These are phyloP conservation scores for Agelaius tricolor DNA, from an alignment of 2,113 vertebrate species.

Conservation along the genomic window DNA sequence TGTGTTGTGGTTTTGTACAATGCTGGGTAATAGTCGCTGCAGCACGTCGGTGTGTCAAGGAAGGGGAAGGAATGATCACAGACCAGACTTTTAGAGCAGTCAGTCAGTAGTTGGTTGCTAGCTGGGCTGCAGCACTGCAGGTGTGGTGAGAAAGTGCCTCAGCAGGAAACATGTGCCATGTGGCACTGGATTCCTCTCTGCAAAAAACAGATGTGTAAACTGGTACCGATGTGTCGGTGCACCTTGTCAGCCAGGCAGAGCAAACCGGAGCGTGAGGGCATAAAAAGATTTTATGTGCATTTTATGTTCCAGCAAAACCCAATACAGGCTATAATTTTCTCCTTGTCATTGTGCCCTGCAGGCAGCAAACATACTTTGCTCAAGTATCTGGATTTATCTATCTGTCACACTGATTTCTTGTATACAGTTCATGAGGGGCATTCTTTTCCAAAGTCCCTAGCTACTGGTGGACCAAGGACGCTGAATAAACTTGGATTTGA, in stretches of 20 bases:
- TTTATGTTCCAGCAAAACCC: conserved; percentile 29
- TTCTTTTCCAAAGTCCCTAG: neutral
- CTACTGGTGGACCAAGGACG: neutral
- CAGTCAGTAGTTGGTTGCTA: neutral
- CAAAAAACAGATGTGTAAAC: neutral
- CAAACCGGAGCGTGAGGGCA: neutral
- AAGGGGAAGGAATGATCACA: neutral
- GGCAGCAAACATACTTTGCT: conserved; percentile 19
- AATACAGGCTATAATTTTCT: conserved; percentile 36
- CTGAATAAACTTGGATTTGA: neutral
- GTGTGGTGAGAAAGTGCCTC: neutral
- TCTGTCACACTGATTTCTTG: neutral
- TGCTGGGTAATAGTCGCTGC: neutral
- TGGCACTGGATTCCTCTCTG: neutral
- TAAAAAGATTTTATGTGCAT: conserved; percentile 14
- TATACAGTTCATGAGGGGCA: neutral
- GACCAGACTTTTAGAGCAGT: neutral
- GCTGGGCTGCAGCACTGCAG: neutral
- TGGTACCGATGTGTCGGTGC: neutral
- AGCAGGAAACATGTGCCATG: neutral
- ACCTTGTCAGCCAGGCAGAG: conserved; percentile 32
- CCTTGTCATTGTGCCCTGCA: conserved; percentile 35
- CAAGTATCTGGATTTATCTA: conserved; percentile 27
- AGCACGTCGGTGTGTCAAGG: neutral
- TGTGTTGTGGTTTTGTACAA: neutral